These are phyloP conservation scores for Helicoverpa armigera DNA, from an alignment of 1,140 invertebrate genomes.

Conservation along the genomic window DNA sequence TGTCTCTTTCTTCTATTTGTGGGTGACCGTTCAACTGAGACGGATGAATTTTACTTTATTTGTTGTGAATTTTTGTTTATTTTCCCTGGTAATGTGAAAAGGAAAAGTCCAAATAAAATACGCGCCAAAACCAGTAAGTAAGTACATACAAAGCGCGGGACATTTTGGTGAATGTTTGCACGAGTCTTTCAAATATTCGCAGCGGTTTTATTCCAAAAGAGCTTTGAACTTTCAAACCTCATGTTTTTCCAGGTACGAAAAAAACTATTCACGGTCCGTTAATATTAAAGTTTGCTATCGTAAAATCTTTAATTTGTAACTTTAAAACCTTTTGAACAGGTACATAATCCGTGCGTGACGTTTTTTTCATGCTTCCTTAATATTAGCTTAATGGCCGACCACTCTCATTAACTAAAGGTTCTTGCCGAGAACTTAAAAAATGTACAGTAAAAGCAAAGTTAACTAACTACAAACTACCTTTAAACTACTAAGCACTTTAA, in stretches of 20 bases:
- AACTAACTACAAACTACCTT: neutral
- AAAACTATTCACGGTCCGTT: neutral
- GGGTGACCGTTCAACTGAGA: too few species aligned
- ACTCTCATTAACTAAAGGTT: constrained; percentile 50
- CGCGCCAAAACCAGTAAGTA: too few species aligned
- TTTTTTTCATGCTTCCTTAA: constrained; percentile 56
- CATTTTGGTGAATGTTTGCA: too few species aligned
- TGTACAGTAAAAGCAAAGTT: constrained; percentile 6
- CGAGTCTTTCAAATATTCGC: too few species aligned
- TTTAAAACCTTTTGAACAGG: constrained; percentile 19
- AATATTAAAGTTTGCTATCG: constrained; percentile 16
- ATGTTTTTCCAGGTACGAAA: neutral
- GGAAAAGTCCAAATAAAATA: too few species aligned
- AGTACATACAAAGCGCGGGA: too few species aligned
- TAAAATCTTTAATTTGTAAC: constrained; percentile 33
- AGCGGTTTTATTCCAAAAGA: too few species aligned
- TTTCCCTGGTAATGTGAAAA: too few species aligned
- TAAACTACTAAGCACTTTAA: neutral
- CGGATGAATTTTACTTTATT: too few species aligned
- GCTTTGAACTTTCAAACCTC: too few species aligned
- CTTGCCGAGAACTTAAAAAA: constrained; percentile 27
- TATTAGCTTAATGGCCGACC: constrained; percentile 54
- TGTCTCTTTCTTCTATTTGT: too few species aligned
- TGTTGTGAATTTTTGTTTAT: too few species aligned
- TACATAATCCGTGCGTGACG: constrained; percentile 25